A percentile compares a stretch with the other conserved stretches of the same genome.
phyloP scores from a whole-genome alignment of 2,113 vertebrate species.

The Chaenogobius annularis region DNA sequence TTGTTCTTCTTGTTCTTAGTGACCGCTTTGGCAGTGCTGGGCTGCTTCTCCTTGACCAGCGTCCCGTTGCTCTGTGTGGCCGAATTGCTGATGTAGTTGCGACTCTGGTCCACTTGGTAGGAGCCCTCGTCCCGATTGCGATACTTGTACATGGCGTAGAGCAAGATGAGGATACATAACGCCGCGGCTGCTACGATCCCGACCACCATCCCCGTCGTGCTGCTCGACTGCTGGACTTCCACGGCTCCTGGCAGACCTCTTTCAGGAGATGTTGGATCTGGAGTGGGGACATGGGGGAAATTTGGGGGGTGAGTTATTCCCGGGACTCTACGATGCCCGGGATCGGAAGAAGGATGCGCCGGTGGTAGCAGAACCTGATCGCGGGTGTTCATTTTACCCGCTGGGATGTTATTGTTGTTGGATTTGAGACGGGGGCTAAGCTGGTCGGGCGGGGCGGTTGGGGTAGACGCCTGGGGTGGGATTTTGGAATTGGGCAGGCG shows the following conservation, averaged over 20 bases:
- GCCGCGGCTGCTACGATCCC: slow-evolving; percentile 93
- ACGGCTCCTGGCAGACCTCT: slow-evolving; percentile 86
- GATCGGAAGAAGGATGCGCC: slow-evolving; percentile 81
- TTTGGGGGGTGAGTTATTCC: slow-evolving; percentile 85
- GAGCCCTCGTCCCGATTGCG: slow-evolving; percentile 94
- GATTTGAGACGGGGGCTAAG: slow-evolving; percentile 65
- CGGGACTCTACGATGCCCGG: slow-evolving; percentile 76
- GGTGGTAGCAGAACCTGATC: slow-evolving; percentile 85
- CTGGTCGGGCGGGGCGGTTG: slow-evolving; percentile 79
- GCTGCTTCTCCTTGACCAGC: slow-evolving; percentile 88
- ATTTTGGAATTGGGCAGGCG: slow-evolving; percentile 70
- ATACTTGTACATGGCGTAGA: slow-evolving; percentile 97
- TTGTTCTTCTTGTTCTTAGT: slow-evolving; percentile 95
- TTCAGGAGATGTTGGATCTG: slow-evolving; percentile 86
- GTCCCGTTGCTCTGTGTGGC: slow-evolving; percentile 88
- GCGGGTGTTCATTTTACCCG: slow-evolving; percentile 91
- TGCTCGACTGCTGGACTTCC: slow-evolving; percentile 92
- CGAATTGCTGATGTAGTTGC: slow-evolving; percentile 95
- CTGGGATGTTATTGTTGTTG: slow-evolving; percentile 77
- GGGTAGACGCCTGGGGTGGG: slow-evolving; percentile 75
- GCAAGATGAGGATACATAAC: slow-evolving; percentile 93
- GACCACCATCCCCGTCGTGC: slow-evolving; percentile 95
- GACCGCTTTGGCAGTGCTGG: slow-evolving; percentile 83
- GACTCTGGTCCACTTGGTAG: slow-evolving; percentile 93
- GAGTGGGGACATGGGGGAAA: slow-evolving; percentile 89